Evolutionary conservation across 1,140 invertebrate genomes (phyloP).

Genomic region (Lepidurus arcticus): DNA sequence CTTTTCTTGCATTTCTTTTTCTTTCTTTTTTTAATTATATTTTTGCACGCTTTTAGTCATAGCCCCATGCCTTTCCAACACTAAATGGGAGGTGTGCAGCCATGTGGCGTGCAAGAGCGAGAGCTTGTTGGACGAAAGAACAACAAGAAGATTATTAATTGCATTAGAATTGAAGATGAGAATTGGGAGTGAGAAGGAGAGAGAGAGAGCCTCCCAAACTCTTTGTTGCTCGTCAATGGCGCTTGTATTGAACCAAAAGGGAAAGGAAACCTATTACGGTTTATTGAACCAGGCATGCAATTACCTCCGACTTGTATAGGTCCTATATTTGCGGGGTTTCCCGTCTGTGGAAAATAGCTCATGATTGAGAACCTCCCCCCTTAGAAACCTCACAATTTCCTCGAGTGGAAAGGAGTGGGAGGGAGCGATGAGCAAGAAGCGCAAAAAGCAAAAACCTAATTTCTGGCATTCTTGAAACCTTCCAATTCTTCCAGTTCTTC

Average conservation of each 20-base stretch:
- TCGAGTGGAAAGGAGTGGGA: neutral
- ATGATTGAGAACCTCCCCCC: slow-evolving; percentile 5
- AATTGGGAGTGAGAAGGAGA: neutral
- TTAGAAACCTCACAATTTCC: neutral
- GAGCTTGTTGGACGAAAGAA: neutral
- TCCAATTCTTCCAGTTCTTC: neutral
- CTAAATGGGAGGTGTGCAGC: slow-evolving; percentile 4
- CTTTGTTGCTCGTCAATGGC: neutral
- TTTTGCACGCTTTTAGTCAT: neutral
- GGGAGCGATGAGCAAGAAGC: neutral
- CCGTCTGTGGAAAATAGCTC: neutral
- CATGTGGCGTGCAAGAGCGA: neutral
- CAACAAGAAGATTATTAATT: slow-evolving; percentile 1
- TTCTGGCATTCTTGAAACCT: neutral
- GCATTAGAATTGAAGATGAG: neutral
- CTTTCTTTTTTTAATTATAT: neutral
- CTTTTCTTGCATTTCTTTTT: neutral
- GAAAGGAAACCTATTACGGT: slow-evolving; percentile 11
- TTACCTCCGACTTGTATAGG: neutral
- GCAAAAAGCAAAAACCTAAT: neutral
- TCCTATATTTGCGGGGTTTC: neutral
- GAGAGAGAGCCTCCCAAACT: neutral
- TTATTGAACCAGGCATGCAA: slow-evolving; percentile 8
- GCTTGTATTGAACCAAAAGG: neutral
- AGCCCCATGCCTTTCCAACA: neutral